A percentile compares a stretch with the other conserved stretches of the same genome.
phyloP scores from a whole-genome alignment of 2,797 vertebrate species.

The Halcyon chelicuti region DNA sequence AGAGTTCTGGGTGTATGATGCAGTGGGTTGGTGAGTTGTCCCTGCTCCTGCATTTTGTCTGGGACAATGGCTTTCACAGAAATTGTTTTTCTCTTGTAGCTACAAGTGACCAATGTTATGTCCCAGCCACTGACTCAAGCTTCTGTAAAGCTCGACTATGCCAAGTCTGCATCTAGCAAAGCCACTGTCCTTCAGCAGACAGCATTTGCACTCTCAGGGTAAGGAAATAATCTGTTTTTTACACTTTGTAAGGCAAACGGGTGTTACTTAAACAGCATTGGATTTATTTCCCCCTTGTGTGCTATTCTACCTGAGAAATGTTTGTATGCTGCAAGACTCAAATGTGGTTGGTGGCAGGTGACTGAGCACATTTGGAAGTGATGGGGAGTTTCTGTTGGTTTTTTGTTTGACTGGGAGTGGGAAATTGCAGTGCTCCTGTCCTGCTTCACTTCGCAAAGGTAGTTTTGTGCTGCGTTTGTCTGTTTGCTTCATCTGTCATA shows the following conservation, averaged over 20 bases:
- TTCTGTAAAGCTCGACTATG: constrained; percentile 89
- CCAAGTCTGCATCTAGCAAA: constrained; percentile 86
- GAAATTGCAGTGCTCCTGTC: not conserved
- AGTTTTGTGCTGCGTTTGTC: not conserved
- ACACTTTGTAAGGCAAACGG: not conserved
- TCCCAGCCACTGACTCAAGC: constrained; percentile 90
- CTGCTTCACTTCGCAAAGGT: not conserved
- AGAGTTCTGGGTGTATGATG: not conserved
- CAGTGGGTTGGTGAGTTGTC: rapidly evolving
- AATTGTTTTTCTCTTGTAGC: constrained; percentile 74
- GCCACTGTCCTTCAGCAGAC: constrained; percentile 86
- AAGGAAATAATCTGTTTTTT: constrained; percentile 32
- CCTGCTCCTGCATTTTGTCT: not conserved
- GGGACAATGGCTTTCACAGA: not conserved
- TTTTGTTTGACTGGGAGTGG: not conserved
- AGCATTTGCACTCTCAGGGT: constrained; percentile 88
- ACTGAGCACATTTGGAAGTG: rapidly evolving
- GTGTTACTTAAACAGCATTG: not conserved
- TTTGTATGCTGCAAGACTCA: not conserved
- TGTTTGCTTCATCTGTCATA: not conserved
- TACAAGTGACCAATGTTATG: constrained; percentile 92
- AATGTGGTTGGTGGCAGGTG: not conserved
- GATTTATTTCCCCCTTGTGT: rapidly evolving
- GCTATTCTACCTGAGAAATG: not conserved
- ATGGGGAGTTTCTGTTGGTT: not conserved